Conservation (phyloP, 2,888 invertebrate species). For the Oscheius sp. region DNA sequence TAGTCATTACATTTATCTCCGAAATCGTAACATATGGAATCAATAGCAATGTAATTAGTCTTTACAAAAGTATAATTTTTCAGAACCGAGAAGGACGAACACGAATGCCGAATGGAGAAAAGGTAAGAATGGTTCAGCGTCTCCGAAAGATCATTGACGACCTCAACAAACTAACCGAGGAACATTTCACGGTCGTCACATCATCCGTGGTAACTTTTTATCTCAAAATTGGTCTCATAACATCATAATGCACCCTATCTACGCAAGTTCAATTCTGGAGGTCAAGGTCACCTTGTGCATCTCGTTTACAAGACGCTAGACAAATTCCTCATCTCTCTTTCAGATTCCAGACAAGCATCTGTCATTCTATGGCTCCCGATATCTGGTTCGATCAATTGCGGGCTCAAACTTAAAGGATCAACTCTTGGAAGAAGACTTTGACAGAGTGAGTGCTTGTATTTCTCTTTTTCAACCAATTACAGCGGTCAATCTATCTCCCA, state of each 20-base stretch:
- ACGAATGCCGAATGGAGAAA: background rate
- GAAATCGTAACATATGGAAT: no score
- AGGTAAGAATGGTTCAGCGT: background rate
- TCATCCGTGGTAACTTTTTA: no score
- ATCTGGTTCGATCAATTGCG: background rate
- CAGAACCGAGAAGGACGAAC: background rate
- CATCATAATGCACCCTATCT: no score
- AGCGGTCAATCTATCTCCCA: slow-evolving; percentile 16
- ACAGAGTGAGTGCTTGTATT: no score
- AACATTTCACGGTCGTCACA: background rate
- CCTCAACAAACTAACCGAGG: background rate
- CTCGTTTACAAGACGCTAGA: background rate
- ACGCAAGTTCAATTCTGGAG: no score
- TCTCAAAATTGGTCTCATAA: no score
- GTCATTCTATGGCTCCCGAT: slow-evolving; percentile 21
- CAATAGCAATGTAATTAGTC: no score
- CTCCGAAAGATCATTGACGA: background rate
- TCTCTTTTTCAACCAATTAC: background rate
- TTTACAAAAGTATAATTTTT: no score
- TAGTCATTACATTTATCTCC: no score
- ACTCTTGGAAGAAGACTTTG: background rate
- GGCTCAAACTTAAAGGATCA: background rate
- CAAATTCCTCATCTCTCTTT: background rate
- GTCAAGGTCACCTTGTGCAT: background rate
- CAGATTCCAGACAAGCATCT: slow-evolving; percentile 20